These are phyloP conservation scores for Centropyge bicolor DNA, from an alignment of 2,797 vertebrate species.

Conservation along the genomic window DNA sequence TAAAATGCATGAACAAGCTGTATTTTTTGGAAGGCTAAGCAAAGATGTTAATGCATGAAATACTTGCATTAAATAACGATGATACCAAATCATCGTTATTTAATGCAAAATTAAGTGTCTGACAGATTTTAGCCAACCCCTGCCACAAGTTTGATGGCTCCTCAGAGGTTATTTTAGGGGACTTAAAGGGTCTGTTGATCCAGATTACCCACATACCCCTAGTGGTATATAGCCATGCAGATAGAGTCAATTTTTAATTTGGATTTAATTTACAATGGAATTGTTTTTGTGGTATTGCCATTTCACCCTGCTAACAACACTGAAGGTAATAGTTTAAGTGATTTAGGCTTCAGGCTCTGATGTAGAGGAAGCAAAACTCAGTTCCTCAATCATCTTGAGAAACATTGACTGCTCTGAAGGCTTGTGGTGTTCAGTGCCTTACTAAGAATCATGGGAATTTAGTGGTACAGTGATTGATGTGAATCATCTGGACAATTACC, in stretches of 20 bases:
- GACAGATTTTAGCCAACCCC: background rate
- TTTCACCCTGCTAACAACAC: background rate
- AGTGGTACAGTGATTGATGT: background rate
- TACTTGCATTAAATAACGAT: too few relatives aligned
- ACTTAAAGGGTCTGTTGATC: background rate
- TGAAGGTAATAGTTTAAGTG: background rate
- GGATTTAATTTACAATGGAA: too few relatives aligned
- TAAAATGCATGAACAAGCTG: constrained; percentile 20
- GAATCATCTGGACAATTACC: background rate
- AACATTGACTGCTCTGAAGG: background rate
- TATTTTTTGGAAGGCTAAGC: background rate
- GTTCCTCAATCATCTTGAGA: background rate
- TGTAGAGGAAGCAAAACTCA: background rate
- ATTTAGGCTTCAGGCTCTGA: background rate
- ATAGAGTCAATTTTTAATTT: too few relatives aligned
- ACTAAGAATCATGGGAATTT: background rate
- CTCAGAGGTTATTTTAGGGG: background rate
- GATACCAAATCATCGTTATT: too few relatives aligned
- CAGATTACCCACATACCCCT: background rate
- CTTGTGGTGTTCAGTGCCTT: background rate
- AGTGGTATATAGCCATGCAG: background rate
- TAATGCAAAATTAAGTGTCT: constrained; percentile 3
- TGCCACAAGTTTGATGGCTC: background rate
- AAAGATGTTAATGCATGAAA: constrained; percentile 9
- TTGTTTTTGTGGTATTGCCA: too few relatives aligned